Percentiles rank a stretch among this genome's conserved stretches.
Evolutionary conservation across 37 sponge, comb jelly and placozoan genomes (phyloP).

Genomic region (Petrosia ficiformis): DNA sequence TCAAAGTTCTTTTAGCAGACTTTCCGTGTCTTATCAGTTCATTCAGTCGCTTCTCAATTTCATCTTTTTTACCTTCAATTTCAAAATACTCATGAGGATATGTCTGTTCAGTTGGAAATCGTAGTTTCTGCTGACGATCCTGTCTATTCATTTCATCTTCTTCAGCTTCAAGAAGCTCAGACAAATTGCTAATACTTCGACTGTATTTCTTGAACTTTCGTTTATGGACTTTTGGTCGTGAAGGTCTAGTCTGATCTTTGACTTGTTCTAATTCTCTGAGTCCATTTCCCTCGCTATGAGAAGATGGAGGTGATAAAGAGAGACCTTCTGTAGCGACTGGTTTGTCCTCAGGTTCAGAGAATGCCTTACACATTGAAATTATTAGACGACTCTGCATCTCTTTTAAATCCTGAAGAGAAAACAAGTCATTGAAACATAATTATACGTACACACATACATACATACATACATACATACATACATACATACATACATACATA

Average conservation of each 20-base stretch:
- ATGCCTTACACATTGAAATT: slow-evolving; percentile 61
- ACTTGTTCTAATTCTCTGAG: slow-evolving; percentile 2
- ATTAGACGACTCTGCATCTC: slow-evolving; percentile 50
- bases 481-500: too few relatives aligned
- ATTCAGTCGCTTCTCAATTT: slow-evolving; percentile 16
- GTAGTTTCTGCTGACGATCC: slow-evolving; percentile 26
- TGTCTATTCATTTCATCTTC: slow-evolving; percentile 46
- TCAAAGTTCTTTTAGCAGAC: not conserved
- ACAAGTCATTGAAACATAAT: not conserved
- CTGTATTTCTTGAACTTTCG: slow-evolving; percentile 9
- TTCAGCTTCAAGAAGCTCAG: slow-evolving; percentile 43
- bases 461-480: too few relatives aligned
- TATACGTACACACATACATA: slow-evolving; percentile 4
- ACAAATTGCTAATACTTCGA: slow-evolving; percentile 35
- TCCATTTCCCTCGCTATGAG: not conserved
- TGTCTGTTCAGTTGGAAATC: slow-evolving; percentile 44
- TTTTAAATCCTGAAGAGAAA: slow-evolving; percentile 43
- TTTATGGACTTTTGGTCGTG: not conserved
- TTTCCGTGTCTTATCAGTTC: not conserved
- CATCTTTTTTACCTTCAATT: slow-evolving; percentile 10
- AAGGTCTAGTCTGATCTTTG: not conserved
- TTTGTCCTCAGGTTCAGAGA: slow-evolving; percentile 30
- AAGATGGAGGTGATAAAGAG: not conserved
- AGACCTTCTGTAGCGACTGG: not conserved
- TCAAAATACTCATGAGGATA: slow-evolving; percentile 16